Base-by-base conservation (phyloP, 2,797 vertebrate genomes). In the Clamator glandarius region DNA sequence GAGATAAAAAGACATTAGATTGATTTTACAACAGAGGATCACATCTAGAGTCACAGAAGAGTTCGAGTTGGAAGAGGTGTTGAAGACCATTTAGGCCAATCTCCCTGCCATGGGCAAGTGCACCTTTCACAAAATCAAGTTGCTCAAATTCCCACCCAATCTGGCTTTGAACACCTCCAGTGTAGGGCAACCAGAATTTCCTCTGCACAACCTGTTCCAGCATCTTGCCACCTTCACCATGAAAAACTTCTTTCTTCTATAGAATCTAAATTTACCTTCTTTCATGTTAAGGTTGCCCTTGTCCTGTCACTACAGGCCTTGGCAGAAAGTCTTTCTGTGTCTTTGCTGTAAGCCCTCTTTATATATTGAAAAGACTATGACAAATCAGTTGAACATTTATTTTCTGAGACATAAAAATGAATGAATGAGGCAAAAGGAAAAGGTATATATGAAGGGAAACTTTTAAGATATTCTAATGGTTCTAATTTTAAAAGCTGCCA, bases 401-500 rank as follows among this genome's bases (percentile, higher is more conserved):
- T 96, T 94, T 55, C 75, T 19, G 21, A 80, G 91, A 85, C 83
- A 88, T 62, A 66, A 95, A 97, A 96, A 96, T 94, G 96, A 97
- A 96, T 96, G 95, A 87, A 79, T 11, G 50, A 76, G 80, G 92
- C 83, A 96, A 97, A 75, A 96, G 90, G 94, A 95, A 96, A 94
- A 95, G 78, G 83, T 73, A 36, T 69, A 44, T 84, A 91, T 76
- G 93, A 95, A 97, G 79, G 93, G 96, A 97, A 96, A 97, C 73
- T 72, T 77, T 76, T 59, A 73, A 92, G 79, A 77, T 91, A 96
- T 79, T 85, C 95, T 96, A 96, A 96, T 96, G 91, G 90, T 80
- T 96, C 93, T 97, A 97, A 97, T 97, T 97, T 95, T 94, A 97
- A 96, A 95, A 97, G 69, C 90, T 97, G 94, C 84, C 96, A 95